These are phyloP conservation scores for Dermolepida albohirtum DNA, from an alignment of 2,888 invertebrate genomes.

Conservation along the genomic window DNA sequence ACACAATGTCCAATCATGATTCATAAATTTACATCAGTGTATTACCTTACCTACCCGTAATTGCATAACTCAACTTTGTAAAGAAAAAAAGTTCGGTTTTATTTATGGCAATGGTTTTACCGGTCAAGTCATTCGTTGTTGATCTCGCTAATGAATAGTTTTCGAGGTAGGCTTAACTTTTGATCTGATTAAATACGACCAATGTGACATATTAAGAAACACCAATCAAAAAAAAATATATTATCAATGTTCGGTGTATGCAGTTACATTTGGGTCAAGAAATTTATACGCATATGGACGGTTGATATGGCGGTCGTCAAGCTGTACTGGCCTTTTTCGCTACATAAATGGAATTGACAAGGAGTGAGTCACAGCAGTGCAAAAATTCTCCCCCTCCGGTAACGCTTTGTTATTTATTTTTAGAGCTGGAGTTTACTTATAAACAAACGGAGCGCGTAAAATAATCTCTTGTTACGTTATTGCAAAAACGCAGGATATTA, in stretches of 20 bases:
- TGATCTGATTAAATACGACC: too few species aligned
- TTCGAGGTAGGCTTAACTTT: too few species aligned
- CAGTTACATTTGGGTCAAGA: constrained; percentile 44
- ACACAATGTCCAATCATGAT: too few species aligned
- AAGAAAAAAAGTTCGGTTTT: too few species aligned
- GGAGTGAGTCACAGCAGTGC: constrained; percentile 43
- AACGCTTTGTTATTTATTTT: constrained; percentile 18
- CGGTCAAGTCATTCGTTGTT: too few species aligned
- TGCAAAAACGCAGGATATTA: constrained; percentile 8
- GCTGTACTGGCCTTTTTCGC: constrained; percentile 42
- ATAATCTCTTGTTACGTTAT: constrained; percentile 13
- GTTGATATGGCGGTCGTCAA: constrained; percentile 9
- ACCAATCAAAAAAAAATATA: too few species aligned
- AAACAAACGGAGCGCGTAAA: constrained; percentile 5
- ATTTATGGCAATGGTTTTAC: too few species aligned
- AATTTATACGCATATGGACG: constrained; percentile 40
- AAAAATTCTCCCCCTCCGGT: constrained; percentile 19
- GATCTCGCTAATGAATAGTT: too few species aligned
- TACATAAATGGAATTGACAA: constrained; percentile 45
- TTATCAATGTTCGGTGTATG: not conserved
- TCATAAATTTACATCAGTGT: too few species aligned
- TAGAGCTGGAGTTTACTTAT: constrained; percentile 14
- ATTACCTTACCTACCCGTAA: too few species aligned
- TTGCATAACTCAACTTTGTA: too few species aligned
- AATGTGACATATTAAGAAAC: too few species aligned